These are phyloP conservation scores for Heliothis virescens DNA, from an alignment of 1,140 invertebrate genomes.

Conservation along the genomic window DNA sequence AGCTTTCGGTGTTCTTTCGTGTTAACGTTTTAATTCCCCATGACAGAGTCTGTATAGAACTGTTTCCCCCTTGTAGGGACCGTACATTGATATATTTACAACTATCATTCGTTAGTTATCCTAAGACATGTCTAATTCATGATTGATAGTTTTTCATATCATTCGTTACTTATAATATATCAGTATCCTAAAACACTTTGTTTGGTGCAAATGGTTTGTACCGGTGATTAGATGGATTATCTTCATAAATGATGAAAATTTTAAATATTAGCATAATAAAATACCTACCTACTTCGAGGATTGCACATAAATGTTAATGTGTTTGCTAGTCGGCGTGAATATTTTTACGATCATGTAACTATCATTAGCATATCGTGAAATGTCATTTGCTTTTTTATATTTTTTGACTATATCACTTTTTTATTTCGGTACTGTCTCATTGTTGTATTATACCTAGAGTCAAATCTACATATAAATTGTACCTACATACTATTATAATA, in stretches of 20 bases:
- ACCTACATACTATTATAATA: slow-evolving; percentile 27
- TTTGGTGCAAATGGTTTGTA: slow-evolving; percentile 34
- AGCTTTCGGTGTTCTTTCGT: slow-evolving; percentile 67
- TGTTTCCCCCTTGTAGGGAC: slow-evolving; percentile 50
- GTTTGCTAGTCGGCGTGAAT: slow-evolving; percentile 58
- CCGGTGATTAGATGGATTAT: slow-evolving; percentile 12
- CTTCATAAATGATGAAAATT: slow-evolving; percentile 10
- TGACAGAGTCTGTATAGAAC: slow-evolving; percentile 67
- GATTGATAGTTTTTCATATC: slow-evolving; percentile 57
- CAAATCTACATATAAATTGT: slow-evolving; percentile 34
- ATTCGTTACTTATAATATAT: slow-evolving; percentile 53
- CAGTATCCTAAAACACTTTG: slow-evolving; percentile 27
- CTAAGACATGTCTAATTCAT: slow-evolving; percentile 44
- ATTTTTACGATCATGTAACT: slow-evolving; percentile 47
- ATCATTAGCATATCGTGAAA: slow-evolving; percentile 44
- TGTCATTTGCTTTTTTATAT: slow-evolving; percentile 42
- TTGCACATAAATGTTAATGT: slow-evolving; percentile 50
- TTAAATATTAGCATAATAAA: slow-evolving; percentile 6
- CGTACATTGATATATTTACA: slow-evolving; percentile 50
- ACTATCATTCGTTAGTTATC: slow-evolving; percentile 46
- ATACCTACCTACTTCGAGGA: slow-evolving; percentile 39
- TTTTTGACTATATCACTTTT: slow-evolving; percentile 31
- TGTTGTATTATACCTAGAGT: slow-evolving; percentile 37
- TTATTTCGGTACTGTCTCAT: slow-evolving; percentile 39
- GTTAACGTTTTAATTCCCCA: slow-evolving; percentile 68